Percentiles rank a stretch among this genome's conserved stretches.
Conservation (phyloP, 2,113 vertebrate genomes). For the Rhombomys opimus region DNA sequence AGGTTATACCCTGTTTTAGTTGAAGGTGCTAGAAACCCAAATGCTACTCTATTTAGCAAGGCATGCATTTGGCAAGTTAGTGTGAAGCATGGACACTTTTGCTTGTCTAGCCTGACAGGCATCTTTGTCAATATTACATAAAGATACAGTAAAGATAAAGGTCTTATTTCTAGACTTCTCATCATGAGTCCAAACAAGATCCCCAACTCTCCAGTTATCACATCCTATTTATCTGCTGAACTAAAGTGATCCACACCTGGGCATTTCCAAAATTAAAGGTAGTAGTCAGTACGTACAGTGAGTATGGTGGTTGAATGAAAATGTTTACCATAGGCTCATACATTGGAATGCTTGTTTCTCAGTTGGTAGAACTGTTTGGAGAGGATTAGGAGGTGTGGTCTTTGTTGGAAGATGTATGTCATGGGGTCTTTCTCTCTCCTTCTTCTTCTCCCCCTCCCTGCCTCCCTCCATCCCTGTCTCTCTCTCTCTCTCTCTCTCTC, state of each 20-base stretch:
- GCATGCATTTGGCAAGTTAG: not conserved
- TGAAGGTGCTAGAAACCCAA: not conserved
- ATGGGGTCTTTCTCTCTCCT: not conserved
- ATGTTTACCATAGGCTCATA: not conserved
- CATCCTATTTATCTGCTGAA: not conserved
- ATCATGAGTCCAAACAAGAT: constrained; percentile 17
- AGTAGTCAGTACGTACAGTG: not conserved
- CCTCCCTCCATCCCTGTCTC: not conserved
- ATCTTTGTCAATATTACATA: constrained; percentile 30
- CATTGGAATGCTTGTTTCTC: not conserved
- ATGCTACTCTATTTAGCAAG: not conserved
- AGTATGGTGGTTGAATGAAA: not conserved
- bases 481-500: too few species aligned
- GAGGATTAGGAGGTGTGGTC: not conserved
- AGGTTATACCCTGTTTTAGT: not conserved
- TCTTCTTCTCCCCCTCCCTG: not conserved
- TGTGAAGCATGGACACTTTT: not conserved
- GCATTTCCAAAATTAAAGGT: constrained; percentile 25
- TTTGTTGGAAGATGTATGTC: not conserved
- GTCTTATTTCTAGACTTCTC: not conserved
- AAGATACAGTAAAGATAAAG: not conserved
- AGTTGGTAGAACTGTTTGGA: not conserved
- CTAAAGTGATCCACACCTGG: not conserved
- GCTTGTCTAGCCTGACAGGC: not conserved
- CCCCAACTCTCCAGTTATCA: constrained; percentile 9